Base-by-base conservation (phyloP, 2,797 vertebrate genomes). In the Acanthurus lineatus region DNA sequence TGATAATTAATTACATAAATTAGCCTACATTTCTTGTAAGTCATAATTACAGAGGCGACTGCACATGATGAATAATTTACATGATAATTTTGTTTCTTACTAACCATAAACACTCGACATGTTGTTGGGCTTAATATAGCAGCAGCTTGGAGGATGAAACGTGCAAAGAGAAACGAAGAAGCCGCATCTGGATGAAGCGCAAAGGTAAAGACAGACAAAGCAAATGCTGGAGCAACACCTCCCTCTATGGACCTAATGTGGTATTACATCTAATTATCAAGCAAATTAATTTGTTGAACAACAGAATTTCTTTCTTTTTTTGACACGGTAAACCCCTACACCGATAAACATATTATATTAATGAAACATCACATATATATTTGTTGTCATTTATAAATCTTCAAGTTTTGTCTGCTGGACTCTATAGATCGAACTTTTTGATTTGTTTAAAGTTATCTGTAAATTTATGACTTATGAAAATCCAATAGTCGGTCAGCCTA, bases 161-260 rank as follows among this genome's bases (percentile, higher is more conserved):
- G 0, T 6, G 2, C 4, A 47, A 70, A 5, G 35, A 6, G 8
- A 58, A 61, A 65, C 5, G 32, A 3, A 19, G 17, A 16, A 20
- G 20, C 51, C 49, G 12, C 7, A 2, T 49, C 32, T 20, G 28
- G 5, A 22, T 28, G 16, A 22, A 17, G 20, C 7, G 1, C n/a
- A 22, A 44, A 60, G 4, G 16, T 28, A 2, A 11, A 25, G 42
- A 5, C 5, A 8, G 19, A 32, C 12, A n/a, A 16, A 6, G 17
- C 8, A 2, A 20, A 38, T 22, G 5, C 38, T 86, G 76, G 70
- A 56, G 57, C 82, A 87, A 91, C 74, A 86, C 3, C 22, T 0
- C 76, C 83, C 69, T 85, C 91, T 91, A 35, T 25, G 1, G 81
- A 14, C 32, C 1, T 0, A 10, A 0, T 0, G 0, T 1, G 16